A percentile compares a stretch with the other conserved stretches of the same genome.
phyloP scores from a whole-genome alignment of 2,888 invertebrate genomes.

The Ariolimax columbianus region DNA sequence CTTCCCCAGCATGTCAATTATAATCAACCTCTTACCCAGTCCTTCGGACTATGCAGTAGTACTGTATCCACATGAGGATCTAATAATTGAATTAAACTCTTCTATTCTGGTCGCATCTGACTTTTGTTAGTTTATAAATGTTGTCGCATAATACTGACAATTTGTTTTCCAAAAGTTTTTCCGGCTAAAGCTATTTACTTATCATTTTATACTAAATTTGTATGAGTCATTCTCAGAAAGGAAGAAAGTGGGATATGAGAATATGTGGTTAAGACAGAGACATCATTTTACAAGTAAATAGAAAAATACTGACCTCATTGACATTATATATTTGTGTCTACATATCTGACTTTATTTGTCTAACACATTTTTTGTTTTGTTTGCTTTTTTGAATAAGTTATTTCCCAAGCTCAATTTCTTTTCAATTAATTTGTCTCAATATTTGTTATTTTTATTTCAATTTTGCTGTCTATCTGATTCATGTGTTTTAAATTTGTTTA shows the following conservation, averaged over 20 bases:
- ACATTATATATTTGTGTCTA: too few species aligned
- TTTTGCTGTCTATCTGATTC: too few species aligned
- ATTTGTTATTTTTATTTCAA: too few species aligned
- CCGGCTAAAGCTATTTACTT: neutral
- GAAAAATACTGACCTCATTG: neutral
- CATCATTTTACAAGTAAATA: neutral
- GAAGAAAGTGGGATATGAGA: neutral
- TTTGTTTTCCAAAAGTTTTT: too few species aligned
- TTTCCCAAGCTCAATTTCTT: too few species aligned
- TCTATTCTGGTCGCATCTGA: neutral
- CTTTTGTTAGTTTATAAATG: neutral
- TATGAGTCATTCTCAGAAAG: constrained; percentile 17
- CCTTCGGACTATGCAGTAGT: neutral
- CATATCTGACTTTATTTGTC: too few species aligned
- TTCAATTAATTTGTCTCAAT: too few species aligned
- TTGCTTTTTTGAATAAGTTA: too few species aligned
- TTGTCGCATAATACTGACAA: neutral
- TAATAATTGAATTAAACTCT: neutral
- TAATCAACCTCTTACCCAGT: neutral
- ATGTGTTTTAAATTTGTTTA: too few species aligned
- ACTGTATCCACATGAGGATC: neutral
- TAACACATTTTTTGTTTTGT: too few species aligned
- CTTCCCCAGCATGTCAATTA: neutral
- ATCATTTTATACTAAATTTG: neutral
- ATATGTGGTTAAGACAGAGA: neutral